These are phyloP conservation scores for Onchidella celtica DNA, from an alignment of 2,888 invertebrate genomes.

Conservation along the genomic window DNA sequence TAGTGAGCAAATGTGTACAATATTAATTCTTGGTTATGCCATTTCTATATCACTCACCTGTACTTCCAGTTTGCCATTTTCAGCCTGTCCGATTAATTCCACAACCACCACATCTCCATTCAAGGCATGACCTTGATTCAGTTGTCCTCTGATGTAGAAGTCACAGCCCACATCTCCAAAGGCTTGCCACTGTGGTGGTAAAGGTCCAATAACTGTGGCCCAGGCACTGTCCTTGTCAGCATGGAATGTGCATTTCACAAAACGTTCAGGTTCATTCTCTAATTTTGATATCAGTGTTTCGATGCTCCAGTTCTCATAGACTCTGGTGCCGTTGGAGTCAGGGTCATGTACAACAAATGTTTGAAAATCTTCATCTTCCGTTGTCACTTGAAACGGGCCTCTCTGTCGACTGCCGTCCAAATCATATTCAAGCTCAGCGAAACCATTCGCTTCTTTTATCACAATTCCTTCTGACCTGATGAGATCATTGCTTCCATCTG, in stretches of 20 bases:
- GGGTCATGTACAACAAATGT: slow-evolving; percentile 34
- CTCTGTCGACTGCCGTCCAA: background rate
- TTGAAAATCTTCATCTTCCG: slow-evolving; percentile 39
- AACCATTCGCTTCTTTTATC: slow-evolving; percentile 31
- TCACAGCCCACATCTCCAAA: slow-evolving; percentile 8
- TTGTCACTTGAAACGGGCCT: slow-evolving; percentile 34
- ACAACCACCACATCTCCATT: slow-evolving; percentile 74
- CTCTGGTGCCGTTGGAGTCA: slow-evolving; percentile 4
- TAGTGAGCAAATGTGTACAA: too few species aligned
- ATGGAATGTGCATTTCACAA: slow-evolving; percentile 65
- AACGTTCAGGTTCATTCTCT: slow-evolving; percentile 59
- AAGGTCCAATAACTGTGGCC: slow-evolving; percentile 56
- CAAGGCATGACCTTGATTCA: slow-evolving; percentile 68
- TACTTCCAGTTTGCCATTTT: slow-evolving; percentile 42
- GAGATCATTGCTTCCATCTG: background rate
- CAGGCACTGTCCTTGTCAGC: slow-evolving; percentile 51
- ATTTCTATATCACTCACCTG: too few species aligned
- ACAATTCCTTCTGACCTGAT: slow-evolving; percentile 34
- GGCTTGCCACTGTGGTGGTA: slow-evolving; percentile 30
- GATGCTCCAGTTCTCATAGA: slow-evolving; percentile 51
- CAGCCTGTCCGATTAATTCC: slow-evolving; percentile 58
- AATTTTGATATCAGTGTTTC: slow-evolving; percentile 57
- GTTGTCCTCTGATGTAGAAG: slow-evolving; percentile 40
- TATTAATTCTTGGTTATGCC: too few species aligned
- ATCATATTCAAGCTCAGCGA: slow-evolving; percentile 30